Conservation (phyloP, 2,888 invertebrate genomes). For the Leptinotarsa juncta region DNA sequence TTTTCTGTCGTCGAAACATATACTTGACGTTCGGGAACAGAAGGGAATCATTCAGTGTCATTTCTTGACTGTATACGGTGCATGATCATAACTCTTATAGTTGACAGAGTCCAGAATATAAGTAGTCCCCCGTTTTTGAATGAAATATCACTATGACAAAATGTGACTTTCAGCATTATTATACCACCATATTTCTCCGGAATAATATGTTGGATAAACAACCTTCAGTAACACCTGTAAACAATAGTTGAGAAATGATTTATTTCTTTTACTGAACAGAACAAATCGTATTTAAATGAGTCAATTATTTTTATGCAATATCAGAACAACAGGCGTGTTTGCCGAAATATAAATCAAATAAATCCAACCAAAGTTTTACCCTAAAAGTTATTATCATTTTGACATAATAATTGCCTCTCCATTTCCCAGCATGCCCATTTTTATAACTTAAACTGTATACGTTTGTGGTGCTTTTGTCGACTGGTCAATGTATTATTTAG, state of each 20-base stretch:
- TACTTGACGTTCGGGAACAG: too few relatives aligned
- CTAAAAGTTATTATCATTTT: constrained; percentile 48
- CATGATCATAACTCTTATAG: too few relatives aligned
- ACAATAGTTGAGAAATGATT: background rate
- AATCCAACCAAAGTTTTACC: constrained; percentile 12
- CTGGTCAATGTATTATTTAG: constrained; percentile 58
- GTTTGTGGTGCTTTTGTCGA: constrained; percentile 28
- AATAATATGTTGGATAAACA: too few relatives aligned
- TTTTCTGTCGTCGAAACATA: too few relatives aligned
- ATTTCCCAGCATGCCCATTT: constrained; percentile 31
- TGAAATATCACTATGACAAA: too few relatives aligned
- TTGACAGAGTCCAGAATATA: too few relatives aligned
- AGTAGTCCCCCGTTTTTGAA: too few relatives aligned
- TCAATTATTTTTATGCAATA: background rate
- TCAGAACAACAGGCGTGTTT: background rate
- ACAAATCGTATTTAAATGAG: background rate
- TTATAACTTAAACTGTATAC: constrained; percentile 25
- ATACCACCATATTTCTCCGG: too few relatives aligned
- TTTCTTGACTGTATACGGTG: too few relatives aligned
- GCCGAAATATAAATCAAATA: constrained; percentile 23
- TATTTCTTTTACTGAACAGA: background rate
- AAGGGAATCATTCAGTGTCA: too few relatives aligned
- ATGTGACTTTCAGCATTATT: too few relatives aligned
- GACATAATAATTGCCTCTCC: constrained; percentile 53
- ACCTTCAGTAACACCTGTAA: too few relatives aligned